phyloP scores from a whole-genome alignment of 2,888 invertebrate genomes.

The Tuberolachnus salignus region DNA sequence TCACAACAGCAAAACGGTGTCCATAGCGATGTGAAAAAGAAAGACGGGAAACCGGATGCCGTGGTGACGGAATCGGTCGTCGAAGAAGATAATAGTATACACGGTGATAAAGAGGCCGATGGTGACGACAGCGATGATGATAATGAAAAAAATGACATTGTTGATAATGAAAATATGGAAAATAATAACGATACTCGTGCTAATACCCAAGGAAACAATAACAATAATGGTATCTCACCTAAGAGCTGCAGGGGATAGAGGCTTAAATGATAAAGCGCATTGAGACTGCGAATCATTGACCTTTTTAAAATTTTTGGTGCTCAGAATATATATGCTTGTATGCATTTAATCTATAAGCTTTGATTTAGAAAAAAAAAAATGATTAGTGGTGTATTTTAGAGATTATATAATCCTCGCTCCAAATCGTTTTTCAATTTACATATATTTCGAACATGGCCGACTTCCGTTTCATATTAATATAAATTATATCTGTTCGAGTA shows the following conservation, averaged over 20 bases:
- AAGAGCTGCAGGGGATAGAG: slow-evolving; percentile 63
- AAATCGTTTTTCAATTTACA: not conserved
- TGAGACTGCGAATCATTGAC: slow-evolving; percentile 50
- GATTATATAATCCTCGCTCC: not conserved
- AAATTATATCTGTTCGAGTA: no score
- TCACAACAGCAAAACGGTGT: slow-evolving; percentile 41
- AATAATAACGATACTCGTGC: slow-evolving; percentile 64
- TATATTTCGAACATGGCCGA: not conserved
- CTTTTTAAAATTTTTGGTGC: slow-evolving; percentile 27
- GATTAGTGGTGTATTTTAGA: not conserved
- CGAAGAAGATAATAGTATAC: not conserved
- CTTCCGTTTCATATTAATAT: slow-evolving; percentile 2
- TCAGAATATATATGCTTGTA: slow-evolving; percentile 41
- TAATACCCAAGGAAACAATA: slow-evolving; percentile 64
- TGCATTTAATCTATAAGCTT: slow-evolving; percentile 21
- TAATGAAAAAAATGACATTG: slow-evolving; percentile 64
- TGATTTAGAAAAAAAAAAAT: slow-evolving; percentile 20
- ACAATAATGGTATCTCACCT: slow-evolving; percentile 64
- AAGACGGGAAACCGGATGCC: slow-evolving; percentile 17
- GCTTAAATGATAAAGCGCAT: slow-evolving; percentile 32
- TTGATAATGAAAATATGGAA: slow-evolving; percentile 63
- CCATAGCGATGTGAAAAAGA: slow-evolving; percentile 29
- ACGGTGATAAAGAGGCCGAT: not conserved
- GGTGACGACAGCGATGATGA: not conserved
- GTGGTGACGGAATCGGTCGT: not conserved